Conservation (phyloP, 2,797 vertebrate genomes). For the Cynopterus sphinx region DNA sequence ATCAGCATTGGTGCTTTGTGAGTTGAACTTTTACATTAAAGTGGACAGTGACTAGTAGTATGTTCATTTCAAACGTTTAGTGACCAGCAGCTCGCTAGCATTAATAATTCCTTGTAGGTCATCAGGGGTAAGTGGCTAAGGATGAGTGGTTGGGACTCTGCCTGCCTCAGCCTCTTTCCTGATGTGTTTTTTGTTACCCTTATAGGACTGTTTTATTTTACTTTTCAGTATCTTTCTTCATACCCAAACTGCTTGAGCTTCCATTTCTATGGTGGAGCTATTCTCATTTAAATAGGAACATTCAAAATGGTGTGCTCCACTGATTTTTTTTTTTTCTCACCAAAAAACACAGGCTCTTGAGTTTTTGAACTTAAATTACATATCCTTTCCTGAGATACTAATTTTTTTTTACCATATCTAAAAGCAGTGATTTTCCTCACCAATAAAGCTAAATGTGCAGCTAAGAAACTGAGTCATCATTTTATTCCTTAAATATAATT, state of each 20-base stretch:
- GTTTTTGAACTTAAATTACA: background rate
- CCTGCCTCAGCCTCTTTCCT: constrained; percentile 2
- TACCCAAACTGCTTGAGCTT: background rate
- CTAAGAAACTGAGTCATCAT: background rate
- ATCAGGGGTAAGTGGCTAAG: background rate
- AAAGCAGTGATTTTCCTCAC: background rate
- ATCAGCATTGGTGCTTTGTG: background rate
- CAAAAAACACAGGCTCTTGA: background rate
- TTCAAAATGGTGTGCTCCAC: background rate
- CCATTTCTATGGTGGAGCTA: background rate
- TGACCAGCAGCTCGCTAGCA: background rate
- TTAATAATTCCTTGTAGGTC: background rate
- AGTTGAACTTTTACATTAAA: background rate
- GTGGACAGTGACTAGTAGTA: background rate
- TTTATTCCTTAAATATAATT: background rate
- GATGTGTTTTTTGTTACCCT: background rate
- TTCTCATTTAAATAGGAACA: background rate
- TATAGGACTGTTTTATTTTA: constrained; percentile 11
- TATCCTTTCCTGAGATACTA: background rate
- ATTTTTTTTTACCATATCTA: background rate
- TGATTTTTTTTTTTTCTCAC: background rate
- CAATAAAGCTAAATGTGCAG: background rate
- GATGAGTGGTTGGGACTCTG: background rate
- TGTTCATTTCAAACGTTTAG: background rate
- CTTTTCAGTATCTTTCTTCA: background rate